A percentile compares a stretch with the other conserved stretches of the same genome.
phyloP scores from a whole-genome alignment of 2,113 vertebrate species.

The Fulmarus glacialis region DNA sequence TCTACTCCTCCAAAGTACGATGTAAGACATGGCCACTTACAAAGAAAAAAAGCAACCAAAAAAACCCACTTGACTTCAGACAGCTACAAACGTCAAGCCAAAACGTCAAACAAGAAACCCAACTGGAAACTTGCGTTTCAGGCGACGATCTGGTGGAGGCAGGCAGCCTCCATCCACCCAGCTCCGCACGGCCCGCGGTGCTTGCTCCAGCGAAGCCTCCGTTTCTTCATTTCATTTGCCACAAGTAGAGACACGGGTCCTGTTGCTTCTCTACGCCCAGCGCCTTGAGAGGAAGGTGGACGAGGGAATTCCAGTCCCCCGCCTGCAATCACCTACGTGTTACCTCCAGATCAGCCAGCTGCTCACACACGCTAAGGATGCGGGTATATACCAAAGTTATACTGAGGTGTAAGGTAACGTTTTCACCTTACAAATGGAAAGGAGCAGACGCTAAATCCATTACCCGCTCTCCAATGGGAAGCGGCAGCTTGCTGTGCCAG shows the following conservation, averaged over 20 bases:
- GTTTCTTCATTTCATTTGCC: fast-evolving
- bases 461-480: fast-evolving
- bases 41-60: neutral
- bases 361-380: neutral
- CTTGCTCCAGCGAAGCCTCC: neutral
- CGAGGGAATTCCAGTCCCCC: fast-evolving
- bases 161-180: neutral
- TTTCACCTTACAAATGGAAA: fast-evolving
- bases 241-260: fast-evolving
- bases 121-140: fast-evolving
- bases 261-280: fast-evolving
- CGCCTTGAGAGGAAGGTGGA: fast-evolving
- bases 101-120: fast-evolving
- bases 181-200: fast-evolving
- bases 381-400: fast-evolving
- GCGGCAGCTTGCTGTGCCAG: fast-evolving
- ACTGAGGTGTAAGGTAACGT: fast-evolving
- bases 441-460: fast-evolving
- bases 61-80: neutral
- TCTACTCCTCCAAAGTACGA: neutral
- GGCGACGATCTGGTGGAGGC: fast-evolving
- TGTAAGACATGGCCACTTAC: fast-evolving
- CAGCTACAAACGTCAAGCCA: neutral
- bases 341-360: fast-evolving
- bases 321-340: fast-evolving